Evolutionary conservation across 2,888 invertebrate genomes (phyloP), one percentile per base, ranked within the genome.

Genomic region (Archips xylosteana): DNA sequence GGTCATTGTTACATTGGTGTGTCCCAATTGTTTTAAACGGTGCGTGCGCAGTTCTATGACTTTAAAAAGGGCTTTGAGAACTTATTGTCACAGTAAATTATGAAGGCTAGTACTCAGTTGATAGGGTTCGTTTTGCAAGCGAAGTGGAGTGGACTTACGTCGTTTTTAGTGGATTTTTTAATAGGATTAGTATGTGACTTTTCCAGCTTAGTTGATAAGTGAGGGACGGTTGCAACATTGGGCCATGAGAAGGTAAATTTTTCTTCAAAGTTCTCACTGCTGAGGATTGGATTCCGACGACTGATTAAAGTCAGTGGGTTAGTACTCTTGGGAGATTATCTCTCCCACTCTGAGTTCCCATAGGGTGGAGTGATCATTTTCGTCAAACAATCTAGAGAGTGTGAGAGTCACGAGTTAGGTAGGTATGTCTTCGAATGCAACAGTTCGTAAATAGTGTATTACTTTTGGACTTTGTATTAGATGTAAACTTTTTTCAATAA

Each of bases 141-240:
- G 39, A 10, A 49, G 5, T 1, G 13, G 23, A 42, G 3, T 4
- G 32, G 6, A 51, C 8, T 61, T 9, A 42, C 39, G 39, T 39
- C 1, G 8, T 12, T 36, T 65, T 49, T 49, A 39, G n/a, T 32
- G 47, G 9, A 1, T 32, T 59, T 8, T 15, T 13, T 65, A 65
- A 59, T 71, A 71, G 65, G 65, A 65, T 71, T 64, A 64, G 39
- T 47, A 59, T 59, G 71, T 49, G 65, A 60, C 64, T 71, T 71
- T 71, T 71, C 71, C 71, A 65, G 64, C 64, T 51, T 49, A 34
- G 65, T 32, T 65, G 36, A 23, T 65, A 70, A 45, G 47, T 13
- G 34, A 51, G 54, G 39, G 42, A 32, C 13, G 23, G 0, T 61
- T 13, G 49, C 71, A 65, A 65, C 49, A 39, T 65, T 65, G n/a